These are phyloP conservation scores for Silurus asotus DNA, from an alignment of 2,113 vertebrate genomes.

Conservation along the genomic window DNA sequence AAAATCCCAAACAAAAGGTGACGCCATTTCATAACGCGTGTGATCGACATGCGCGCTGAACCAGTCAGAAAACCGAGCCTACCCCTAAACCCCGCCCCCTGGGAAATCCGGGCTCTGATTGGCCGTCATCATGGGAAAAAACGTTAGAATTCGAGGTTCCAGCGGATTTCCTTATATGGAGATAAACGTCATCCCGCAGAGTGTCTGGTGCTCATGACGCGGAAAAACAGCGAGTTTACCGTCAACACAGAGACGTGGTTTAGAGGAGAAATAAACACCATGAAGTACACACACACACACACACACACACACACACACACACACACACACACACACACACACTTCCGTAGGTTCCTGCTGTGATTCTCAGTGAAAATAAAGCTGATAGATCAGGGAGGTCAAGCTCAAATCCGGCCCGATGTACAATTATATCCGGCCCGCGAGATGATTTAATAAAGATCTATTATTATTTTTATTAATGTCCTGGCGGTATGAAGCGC, in stretches of 20 bases:
- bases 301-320: not conserved
- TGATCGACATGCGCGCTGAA: slow-evolving; percentile 1
- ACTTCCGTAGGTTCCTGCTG: too few relatives aligned
- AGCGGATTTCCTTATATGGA: slow-evolving; percentile 50
- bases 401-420: not conserved
- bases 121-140: slow-evolving; percentile 50
- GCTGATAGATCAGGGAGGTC: not conserved
- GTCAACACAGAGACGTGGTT: slow-evolving; percentile 25
- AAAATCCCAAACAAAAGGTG: slow-evolving; percentile 3
- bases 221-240: slow-evolving; percentile 31
- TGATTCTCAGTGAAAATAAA: not conserved
- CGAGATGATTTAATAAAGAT: too few relatives aligned
- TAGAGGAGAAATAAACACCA: not conserved
- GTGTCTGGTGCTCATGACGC: slow-evolving; percentile 40
- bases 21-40: slow-evolving; percentile 2
- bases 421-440: too few relatives aligned
- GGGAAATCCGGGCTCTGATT: slow-evolving; percentile 10
- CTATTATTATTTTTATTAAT: too few relatives aligned
- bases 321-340: not conserved
- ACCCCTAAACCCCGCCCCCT: not conserved
- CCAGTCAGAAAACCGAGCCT: slow-evolving; percentile 31
- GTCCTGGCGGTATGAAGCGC: too few relatives aligned
- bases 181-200: slow-evolving; percentile 41
- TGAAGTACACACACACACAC: not conserved
- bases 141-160: not conserved